Evolutionary conservation across 2,113 vertebrate species (phyloP).

Genomic region (Ceuthmochares aereus): DNA sequence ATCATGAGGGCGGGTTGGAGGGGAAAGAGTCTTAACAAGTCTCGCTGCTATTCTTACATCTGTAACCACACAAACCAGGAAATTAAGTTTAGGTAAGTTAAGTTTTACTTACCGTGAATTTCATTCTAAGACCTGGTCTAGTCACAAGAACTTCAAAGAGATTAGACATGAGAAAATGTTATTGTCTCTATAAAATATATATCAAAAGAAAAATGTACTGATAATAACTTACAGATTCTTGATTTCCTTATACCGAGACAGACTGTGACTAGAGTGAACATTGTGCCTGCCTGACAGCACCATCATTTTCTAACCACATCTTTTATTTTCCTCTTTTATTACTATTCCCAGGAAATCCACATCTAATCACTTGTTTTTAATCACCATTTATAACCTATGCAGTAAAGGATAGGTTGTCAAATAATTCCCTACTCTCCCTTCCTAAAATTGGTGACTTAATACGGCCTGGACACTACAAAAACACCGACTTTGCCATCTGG

Average conservation of each 20-base stretch:
- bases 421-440: neutral
- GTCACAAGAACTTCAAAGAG: neutral
- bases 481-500: conserved; percentile 38
- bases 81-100: neutral
- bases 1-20: neutral
- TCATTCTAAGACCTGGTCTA: neutral
- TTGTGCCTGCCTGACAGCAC: neutral
- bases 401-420: neutral
- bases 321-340: neutral
- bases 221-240: neutral
- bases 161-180: neutral
- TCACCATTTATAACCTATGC: neutral
- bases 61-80: neutral
- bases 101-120: neutral
- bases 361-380: neutral
- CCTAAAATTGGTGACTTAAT: too few relatives aligned
- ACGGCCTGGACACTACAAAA: neutral
- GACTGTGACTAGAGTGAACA: rapidly evolving
- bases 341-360: neutral
- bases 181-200: neutral
- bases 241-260: neutral
- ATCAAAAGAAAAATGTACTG: neutral
- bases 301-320: neutral
- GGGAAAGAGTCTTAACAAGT: neutral
- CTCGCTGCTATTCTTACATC: neutral